phyloP scores from a whole-genome alignment of 2,113 vertebrate species.

The Sinocyclocheilus maitianheensis region DNA sequence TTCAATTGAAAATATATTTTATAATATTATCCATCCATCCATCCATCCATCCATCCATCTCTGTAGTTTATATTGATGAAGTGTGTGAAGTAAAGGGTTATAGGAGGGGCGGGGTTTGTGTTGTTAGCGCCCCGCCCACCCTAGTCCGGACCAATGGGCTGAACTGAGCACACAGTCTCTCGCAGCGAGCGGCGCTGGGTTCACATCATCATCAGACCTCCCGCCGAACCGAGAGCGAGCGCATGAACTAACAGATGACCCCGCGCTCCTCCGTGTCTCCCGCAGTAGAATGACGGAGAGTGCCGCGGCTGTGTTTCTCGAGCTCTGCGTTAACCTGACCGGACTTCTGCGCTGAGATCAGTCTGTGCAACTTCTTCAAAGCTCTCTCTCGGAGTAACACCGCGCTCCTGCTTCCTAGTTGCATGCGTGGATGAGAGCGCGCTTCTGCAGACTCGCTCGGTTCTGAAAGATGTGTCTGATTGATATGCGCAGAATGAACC shows the following conservation, averaged over 20 bases:
- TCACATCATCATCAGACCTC: constrained; percentile 65
- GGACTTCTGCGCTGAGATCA: constrained; percentile 65
- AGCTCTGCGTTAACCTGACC: constrained; percentile 55
- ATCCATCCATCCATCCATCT: constrained; percentile 55
- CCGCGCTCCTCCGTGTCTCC: constrained; percentile 60
- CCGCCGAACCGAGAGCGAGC: constrained; percentile 74
- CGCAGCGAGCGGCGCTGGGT: constrained; percentile 72
- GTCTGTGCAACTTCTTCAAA: constrained; percentile 17
- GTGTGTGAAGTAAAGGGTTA: constrained; percentile 77
- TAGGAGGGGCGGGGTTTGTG: constrained; percentile 70
- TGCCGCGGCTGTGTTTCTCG: constrained; percentile 65
- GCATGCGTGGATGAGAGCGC: not conserved
- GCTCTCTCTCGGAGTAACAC: not conserved
- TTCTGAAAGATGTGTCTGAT: not conserved
- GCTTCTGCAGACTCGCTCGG: not conserved
- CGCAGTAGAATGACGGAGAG: constrained; percentile 68
- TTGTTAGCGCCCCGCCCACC: constrained; percentile 78
- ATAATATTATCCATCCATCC: constrained; percentile 36
- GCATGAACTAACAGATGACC: constrained; percentile 76
- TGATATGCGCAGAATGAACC: not conserved
- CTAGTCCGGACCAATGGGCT: constrained; percentile 73
- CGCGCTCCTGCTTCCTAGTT: not conserved
- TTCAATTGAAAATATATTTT: not conserved
- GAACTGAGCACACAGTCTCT: constrained; percentile 70
- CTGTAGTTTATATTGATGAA: constrained; percentile 73